Conservation (phyloP, 2,113 vertebrate species). For the Clinocottus analis region DNA sequence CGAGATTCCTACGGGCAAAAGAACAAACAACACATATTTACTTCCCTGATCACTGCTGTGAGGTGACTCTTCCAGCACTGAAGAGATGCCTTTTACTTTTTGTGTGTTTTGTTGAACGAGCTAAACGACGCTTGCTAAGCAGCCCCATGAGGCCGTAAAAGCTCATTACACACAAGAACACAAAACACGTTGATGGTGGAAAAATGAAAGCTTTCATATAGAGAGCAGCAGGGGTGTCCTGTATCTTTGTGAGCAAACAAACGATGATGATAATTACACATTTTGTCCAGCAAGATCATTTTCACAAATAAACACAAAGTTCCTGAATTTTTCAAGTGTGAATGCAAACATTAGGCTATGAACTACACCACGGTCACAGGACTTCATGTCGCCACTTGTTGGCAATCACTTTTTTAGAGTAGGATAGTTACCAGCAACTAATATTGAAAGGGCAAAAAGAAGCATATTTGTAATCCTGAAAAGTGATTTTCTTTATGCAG, state of each 20-base stretch:
- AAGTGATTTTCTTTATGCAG: not conserved
- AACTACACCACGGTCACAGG: not conserved
- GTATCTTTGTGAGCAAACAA: too few species aligned
- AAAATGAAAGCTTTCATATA: too few species aligned
- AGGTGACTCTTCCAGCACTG: not conserved
- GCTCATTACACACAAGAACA: not conserved
- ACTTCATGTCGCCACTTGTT: too few species aligned
- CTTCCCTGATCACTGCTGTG: not conserved
- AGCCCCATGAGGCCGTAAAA: too few species aligned
- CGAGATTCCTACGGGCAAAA: constrained; percentile 89
- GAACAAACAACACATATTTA: not conserved
- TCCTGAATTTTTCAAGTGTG: not conserved
- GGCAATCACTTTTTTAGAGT: too few species aligned
- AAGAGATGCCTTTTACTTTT: not conserved
- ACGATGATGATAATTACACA: too few species aligned
- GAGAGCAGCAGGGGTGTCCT: not conserved
- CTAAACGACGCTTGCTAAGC: not conserved
- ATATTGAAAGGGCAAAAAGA: not conserved
- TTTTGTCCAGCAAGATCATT: not conserved
- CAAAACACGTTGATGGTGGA: not conserved
- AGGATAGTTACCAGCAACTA: not conserved
- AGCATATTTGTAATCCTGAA: not conserved
- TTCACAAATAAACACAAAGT: not conserved
- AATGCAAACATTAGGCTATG: not conserved
- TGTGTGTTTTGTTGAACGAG: not conserved